Evolutionary conservation across 1,140 invertebrate species (phyloP), one percentile per base, ranked within the genome.

Genomic region (Philotrypesis tridentata): DNA sequence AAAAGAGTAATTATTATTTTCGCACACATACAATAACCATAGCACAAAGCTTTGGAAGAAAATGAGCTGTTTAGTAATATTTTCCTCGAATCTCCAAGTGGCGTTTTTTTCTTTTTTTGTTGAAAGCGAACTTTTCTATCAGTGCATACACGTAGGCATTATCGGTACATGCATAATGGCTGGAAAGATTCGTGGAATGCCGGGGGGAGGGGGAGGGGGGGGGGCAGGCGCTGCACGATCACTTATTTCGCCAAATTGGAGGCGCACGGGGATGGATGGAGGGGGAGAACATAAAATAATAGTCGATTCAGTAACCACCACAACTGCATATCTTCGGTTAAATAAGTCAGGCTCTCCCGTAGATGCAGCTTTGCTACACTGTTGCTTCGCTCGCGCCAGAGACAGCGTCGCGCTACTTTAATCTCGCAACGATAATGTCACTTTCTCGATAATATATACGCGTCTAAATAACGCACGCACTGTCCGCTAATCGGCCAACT

Each of bases 401-500:
- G 33, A 68, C 29, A 31, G 27, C 1, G 7, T 31, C 63, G 25
- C 63, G 25, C 25, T 67, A 29, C 25, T 67, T 67, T 2, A 29
- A 68, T 9, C 65, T 1, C 65, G 65, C 21, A 55, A 33, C 21
- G 31, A 68, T 68, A 68, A 68, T 68, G 63, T 40, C 37, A 27
- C 60, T 77, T n/a, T 37, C 61, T 37, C 12, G 8, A 25, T n/a
- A n/a, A n/a, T n/a, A n/a, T n/a, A n/a, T 78, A 37, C 75, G 31
- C 75, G 63, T 55, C 61, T 65, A 68, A 78, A 78, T 68, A 78
- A 68, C 75, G 75, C 60, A 65, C 74, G 17, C 21, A 68, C 21
- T 43, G 7, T 43, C 40, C 33, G n/a, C n/a, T n/a, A n/a, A n/a
- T n/a, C n/a, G n/a, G n/a, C n/a, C n/a, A n/a, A n/a, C n/a, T n/a